Conservation (phyloP, 2,113 vertebrate genomes). For the Scomber colias region DNA sequence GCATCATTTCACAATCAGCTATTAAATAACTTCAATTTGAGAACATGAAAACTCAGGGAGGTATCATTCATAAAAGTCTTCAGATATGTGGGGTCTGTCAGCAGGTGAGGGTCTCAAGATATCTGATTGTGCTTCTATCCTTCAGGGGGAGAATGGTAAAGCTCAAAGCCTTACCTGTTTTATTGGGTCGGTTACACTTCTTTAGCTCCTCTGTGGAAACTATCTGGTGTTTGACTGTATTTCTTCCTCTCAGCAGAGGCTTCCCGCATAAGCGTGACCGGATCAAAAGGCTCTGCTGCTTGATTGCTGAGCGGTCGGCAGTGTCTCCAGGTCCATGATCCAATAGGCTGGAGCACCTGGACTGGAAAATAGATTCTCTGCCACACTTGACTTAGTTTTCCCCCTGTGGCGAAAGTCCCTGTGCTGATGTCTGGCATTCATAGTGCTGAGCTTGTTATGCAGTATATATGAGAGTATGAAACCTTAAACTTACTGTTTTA, state of each 20-base stretch:
- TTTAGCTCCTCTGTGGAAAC: conserved; percentile 13
- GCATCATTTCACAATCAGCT: background rate
- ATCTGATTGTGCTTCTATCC: background rate
- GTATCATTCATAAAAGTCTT: background rate
- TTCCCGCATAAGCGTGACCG: background rate
- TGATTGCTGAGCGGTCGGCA: conserved; percentile 25
- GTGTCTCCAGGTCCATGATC: conserved; percentile 30
- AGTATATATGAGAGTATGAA: background rate
- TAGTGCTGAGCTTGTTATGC: background rate
- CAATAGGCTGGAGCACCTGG: conserved; percentile 8
- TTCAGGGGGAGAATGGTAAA: background rate
- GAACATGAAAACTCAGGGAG: no score
- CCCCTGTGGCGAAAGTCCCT: conserved; percentile 24
- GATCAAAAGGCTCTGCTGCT: conserved; percentile 26
- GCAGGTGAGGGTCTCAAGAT: background rate
- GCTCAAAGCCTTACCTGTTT: background rate
- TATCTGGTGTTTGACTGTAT: conserved; percentile 2
- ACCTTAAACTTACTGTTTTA: background rate
- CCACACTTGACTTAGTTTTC: conserved; percentile 3
- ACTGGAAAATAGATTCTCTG: conserved; percentile 27
- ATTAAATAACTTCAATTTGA: background rate
- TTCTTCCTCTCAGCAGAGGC: background rate
- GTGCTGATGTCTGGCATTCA: conserved; percentile 29
- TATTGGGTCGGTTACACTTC: conserved; percentile 1
- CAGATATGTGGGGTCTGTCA: background rate